Base-by-base conservation (phyloP, 2,113 vertebrate genomes). In the Reinhardtius hippoglossoides region DNA sequence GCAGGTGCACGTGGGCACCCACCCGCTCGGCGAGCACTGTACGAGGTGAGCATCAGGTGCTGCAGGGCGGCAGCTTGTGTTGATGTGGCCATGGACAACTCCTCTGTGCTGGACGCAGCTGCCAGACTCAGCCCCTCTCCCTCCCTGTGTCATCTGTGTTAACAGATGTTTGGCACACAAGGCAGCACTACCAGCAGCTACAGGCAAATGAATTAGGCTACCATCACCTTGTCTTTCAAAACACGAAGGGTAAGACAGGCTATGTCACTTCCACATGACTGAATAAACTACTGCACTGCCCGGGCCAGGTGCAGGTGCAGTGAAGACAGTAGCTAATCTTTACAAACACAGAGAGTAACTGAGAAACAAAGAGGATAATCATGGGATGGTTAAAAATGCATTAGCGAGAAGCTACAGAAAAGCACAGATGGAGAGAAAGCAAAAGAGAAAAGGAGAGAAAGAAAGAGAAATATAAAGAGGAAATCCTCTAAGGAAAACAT, bases 351-450 rank as follows among this genome's bases (percentile, higher is more conserved):
- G 64, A 74, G 59, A 66, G 61, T 62, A n/a, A 79, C 23, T 15
- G 62, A 73, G 59, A 77, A 21, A 82, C 54, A 73, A 82, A 77
- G 62, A 4, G 21, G 64, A 80, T 62, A 70, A 82, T 65, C 67
- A 42, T 42, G 67, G 79, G 76, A 85, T 6, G 4, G 76, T 83
- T 78, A 89, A 86, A 87, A 87, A 88, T 83, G 88, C 84, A 86
- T 89, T 84, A 71, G 78, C 54, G 69, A 71, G 74, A 82, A 77
- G 69, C 65, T 74, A 78, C 42, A 74, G 59, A 88, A 83, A 86
- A 83, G 58, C 78, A 78, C 71, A 79, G 78, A 80, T 74, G 60
- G 75, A 62, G 64, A 76, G 66, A 82, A 72, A 67, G 48, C 77
- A 40, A 66, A 57, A 73, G 57, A 64, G 23, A 71, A 31, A 71